Evolutionary conservation across 2,888 invertebrate genomes (phyloP), one percentile per base, ranked within the genome.

Genomic region (Drosophila peninsularis): DNA sequence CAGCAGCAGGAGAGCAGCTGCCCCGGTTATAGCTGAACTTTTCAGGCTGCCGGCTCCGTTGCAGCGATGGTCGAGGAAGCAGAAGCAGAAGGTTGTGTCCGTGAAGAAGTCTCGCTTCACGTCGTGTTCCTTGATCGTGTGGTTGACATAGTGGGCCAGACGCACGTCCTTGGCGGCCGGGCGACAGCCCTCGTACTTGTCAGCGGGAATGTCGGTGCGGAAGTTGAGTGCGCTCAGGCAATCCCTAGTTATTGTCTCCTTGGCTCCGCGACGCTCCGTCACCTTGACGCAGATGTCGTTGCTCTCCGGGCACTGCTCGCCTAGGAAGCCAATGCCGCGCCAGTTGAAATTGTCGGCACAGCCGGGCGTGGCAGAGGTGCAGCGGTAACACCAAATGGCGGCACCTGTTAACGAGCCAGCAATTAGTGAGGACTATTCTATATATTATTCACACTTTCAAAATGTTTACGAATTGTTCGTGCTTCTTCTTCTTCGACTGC

Each of bases 271-370:
- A 62, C 94, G 94, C 91, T 98, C 98, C 64, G 96, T 95, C 13
- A 98, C 94, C 93, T 98, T 98, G 0, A 98, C 96, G 93, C 98
- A 98, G 85, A 96, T 96, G 91, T 98, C 98, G 90, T 97, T 95
- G 68, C 94, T 93, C 84, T 97, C 96, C 0, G 96, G 96, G 89
- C 98, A 98, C 5, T 95, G 94, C 88, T 95, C 95, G 10, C 97
- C 96, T 92, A 97, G 94, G 86, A 95, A 95, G 0, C 95, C 94
- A 24, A 94, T 92, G 1, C 94, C 94, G 61, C 95, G 93, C 97
- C 97, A 98, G 90, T 97, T 97, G 78, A 98, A 96, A 1, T 95
- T 95, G 41, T 95, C 95, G 19, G 95, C 96, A 92, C 98, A 98
- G 3, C 98, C 98, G 21, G 98, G 98, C 55, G 96, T 96, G 9